Evolutionary conservation across 1,140 invertebrate species (phyloP).

Genomic region (Spodoptera frugiperda): DNA sequence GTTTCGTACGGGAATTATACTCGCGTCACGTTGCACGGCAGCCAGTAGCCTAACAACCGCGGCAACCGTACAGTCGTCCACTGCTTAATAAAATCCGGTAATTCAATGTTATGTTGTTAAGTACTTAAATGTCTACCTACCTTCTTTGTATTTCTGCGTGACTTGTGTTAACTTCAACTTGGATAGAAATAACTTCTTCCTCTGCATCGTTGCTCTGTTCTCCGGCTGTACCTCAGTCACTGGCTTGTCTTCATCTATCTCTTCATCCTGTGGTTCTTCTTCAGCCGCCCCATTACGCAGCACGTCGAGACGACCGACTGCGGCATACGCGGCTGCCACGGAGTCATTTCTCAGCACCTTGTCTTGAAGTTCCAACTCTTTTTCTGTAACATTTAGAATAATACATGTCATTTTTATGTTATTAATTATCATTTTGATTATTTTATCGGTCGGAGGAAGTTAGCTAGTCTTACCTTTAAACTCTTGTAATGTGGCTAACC

Average conservation of each 20-base stretch:
- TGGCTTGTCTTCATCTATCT: not conserved
- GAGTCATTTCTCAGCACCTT: constrained; percentile 64
- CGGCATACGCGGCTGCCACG: constrained; percentile 72
- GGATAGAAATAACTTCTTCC: constrained; percentile 69
- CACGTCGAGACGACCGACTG: constrained; percentile 69
- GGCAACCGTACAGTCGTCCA: too few relatives aligned
- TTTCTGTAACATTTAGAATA: constrained; percentile 58
- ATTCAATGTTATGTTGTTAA: not conserved
- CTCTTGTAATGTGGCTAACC: constrained; percentile 67
- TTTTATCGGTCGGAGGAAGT: not conserved
- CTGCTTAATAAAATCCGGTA: too few relatives aligned
- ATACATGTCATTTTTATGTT: not conserved
- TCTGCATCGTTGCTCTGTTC: constrained; percentile 44
- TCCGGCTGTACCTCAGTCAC: constrained; percentile 46
- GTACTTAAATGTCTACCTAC: constrained; percentile 49
- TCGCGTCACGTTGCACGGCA: too few relatives aligned
- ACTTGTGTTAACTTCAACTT: constrained; percentile 67
- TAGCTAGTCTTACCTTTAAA: constrained; percentile 70
- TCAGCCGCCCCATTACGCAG: constrained; percentile 51
- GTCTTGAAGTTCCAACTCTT: constrained; percentile 69
- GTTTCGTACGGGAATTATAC: too few relatives aligned
- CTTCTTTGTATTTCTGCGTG: constrained; percentile 64
- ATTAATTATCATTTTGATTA: not conserved
- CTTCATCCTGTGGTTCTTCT: constrained; percentile 22
- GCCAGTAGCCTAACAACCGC: too few relatives aligned